Conservation (phyloP, 2,888 invertebrate species). For the Eupithecia insigniata region DNA sequence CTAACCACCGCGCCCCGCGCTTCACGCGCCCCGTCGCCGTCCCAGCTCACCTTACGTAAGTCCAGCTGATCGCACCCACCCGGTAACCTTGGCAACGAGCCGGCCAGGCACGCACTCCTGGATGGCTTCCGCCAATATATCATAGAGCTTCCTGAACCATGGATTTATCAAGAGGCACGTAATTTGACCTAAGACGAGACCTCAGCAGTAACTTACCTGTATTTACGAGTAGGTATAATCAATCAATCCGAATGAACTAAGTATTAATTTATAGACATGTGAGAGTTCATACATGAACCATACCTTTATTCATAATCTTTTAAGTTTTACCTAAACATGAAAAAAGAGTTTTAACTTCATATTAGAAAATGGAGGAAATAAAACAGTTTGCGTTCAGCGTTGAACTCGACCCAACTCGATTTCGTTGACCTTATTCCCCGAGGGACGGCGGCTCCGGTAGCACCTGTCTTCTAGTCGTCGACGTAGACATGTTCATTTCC, state of each 20-base stretch:
- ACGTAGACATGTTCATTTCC: conserved; percentile 65
- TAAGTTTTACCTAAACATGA: neutral
- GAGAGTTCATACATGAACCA: neutral
- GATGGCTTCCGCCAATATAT: conserved; percentile 46
- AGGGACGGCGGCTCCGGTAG: conserved; percentile 49
- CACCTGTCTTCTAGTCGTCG: conserved; percentile 48
- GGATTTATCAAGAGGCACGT: conserved; percentile 15
- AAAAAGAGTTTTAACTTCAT: neutral
- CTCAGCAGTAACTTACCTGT: neutral
- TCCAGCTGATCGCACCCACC: conserved; percentile 82
- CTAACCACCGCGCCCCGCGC: conserved; percentile 65
- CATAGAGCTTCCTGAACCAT: conserved; percentile 34
- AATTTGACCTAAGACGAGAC: neutral
- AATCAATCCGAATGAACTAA: neutral
- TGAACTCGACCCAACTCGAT: conserved; percentile 28
- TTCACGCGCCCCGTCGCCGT: conserved; percentile 52
- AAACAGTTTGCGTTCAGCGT: too few species aligned
- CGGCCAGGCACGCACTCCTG: conserved; percentile 63
- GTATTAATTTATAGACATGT: neutral
- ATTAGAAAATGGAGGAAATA: conserved; percentile 15
- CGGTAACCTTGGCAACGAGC: conserved; percentile 81
- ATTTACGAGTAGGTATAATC: too few species aligned
- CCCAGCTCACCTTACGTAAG: conserved; percentile 78
- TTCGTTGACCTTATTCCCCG: conserved; percentile 49
- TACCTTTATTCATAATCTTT: neutral